These are phyloP conservation scores for Hemiprocne comata DNA, from an alignment of 2,113 vertebrate species.

Conservation along the genomic window DNA sequence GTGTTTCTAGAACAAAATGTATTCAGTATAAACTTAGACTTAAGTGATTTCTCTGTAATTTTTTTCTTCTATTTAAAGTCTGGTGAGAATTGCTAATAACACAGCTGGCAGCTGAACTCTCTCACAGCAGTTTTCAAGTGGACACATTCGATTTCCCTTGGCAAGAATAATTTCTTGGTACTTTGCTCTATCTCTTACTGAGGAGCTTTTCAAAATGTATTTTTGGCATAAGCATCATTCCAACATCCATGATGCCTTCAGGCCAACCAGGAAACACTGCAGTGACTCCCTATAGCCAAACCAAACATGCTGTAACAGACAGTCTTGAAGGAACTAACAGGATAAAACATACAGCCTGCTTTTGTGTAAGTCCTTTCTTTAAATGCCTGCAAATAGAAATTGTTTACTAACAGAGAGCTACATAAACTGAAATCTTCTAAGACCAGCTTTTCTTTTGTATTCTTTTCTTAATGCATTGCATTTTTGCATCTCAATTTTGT, in stretches of 20 bases:
- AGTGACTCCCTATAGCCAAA: background rate
- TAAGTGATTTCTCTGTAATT: background rate
- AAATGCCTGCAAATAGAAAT: background rate
- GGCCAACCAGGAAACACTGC: background rate
- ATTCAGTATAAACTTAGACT: background rate
- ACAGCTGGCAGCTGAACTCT: background rate
- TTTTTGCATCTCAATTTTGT: background rate
- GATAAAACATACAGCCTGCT: background rate
- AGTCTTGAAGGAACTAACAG: background rate
- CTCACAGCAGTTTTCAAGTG: background rate
- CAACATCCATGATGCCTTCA: background rate
- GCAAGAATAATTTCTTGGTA: background rate
- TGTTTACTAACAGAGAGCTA: background rate
- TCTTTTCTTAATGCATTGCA: background rate
- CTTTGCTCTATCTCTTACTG: background rate
- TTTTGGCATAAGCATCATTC: background rate
- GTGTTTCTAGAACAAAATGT: background rate
- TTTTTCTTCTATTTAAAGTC: background rate
- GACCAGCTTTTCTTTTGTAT: background rate
- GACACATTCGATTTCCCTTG: background rate
- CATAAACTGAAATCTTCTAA: background rate
- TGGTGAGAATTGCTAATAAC: background rate
- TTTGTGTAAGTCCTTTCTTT: background rate
- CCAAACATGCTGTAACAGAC: background rate
- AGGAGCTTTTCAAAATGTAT: background rate